These are phyloP conservation scores for Epicauta chinensis DNA, from an alignment of 1,140 invertebrate genomes.

Conservation along the genomic window DNA sequence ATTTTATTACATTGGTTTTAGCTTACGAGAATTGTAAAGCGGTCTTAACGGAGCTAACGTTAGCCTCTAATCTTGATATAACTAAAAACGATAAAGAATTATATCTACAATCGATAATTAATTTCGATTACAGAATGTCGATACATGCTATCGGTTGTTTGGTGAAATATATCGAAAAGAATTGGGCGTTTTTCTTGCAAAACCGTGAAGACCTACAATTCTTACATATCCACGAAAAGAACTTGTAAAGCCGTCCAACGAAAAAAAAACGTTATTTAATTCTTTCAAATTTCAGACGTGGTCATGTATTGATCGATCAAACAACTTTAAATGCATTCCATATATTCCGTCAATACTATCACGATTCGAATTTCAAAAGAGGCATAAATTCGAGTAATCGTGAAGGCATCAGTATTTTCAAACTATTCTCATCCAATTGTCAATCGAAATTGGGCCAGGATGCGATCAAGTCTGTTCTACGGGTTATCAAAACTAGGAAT, in stretches of 20 bases:
- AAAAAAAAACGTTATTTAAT: too few species aligned
- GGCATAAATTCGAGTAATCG: constrained; percentile 50
- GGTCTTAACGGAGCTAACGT: constrained; percentile 52
- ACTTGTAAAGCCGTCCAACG: too few species aligned
- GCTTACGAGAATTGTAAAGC: constrained; percentile 56
- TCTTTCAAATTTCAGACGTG: too few species aligned
- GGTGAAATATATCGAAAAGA: constrained; percentile 65
- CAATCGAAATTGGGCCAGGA: constrained; percentile 54
- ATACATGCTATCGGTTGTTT: constrained; percentile 68
- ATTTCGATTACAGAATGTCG: constrained; percentile 59
- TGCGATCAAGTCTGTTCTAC: constrained; percentile 47
- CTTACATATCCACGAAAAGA: constrained; percentile 36
- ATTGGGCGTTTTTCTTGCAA: constrained; percentile 56
- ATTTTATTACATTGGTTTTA: constrained; percentile 30
- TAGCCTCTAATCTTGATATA: constrained; percentile 54
- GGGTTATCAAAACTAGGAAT: too few species aligned
- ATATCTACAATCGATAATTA: constrained; percentile 61
- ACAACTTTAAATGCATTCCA: constrained; percentile 66
- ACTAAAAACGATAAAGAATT: constrained; percentile 53
- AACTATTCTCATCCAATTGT: constrained; percentile 61
- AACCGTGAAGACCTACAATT: constrained; percentile 49
- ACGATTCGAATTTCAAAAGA: constrained; percentile 69
- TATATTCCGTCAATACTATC: constrained; percentile 65
- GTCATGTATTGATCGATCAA: constrained; percentile 61
- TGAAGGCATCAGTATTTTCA: constrained; percentile 68